Evolutionary conservation across 2,888 invertebrate genomes (phyloP).

Genomic region (Luperina nickerlii): DNA sequence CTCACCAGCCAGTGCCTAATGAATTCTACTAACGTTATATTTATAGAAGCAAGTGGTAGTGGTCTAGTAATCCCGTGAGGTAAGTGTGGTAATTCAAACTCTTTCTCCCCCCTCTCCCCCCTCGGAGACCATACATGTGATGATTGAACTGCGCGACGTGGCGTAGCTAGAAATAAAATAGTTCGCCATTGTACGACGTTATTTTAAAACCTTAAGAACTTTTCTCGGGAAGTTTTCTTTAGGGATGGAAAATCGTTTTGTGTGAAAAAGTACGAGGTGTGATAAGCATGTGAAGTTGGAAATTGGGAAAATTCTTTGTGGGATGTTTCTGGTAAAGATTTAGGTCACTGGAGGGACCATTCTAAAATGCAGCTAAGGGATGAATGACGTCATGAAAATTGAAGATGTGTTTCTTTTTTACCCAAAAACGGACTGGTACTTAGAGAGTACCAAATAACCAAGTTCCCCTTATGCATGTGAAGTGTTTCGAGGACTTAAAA

Average conservation of each 20-base stretch:
- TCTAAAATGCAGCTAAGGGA: background rate
- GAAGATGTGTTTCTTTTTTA: background rate
- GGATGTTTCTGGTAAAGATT: background rate
- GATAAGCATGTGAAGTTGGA: conserved; percentile 23
- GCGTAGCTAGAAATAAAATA: conserved; percentile 59
- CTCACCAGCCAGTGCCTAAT: background rate
- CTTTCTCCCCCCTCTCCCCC: conserved; percentile 45
- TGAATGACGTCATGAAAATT: background rate
- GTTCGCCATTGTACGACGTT: conserved; percentile 52
- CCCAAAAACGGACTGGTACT: background rate
- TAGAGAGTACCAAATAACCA: background rate
- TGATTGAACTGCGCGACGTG: conserved; percentile 70
- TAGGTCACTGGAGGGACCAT: background rate
- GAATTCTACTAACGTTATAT: background rate
- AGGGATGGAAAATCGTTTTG: conserved; percentile 23
- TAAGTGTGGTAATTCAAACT: conserved; percentile 69
- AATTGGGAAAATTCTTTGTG: conserved; percentile 1
- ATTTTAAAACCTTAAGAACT: conserved; percentile 56
- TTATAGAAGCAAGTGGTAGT: conserved; percentile 51
- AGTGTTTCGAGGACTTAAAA: background rate
- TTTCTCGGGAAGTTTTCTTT: conserved; percentile 44
- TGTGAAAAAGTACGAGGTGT: conserved; percentile 9
- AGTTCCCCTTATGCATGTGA: background rate
- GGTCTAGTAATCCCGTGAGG: conserved; percentile 64
- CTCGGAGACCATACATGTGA: conserved; percentile 66